Evolutionary conservation across 2,888 invertebrate genomes (phyloP).

Genomic region (Apomyelois bistriatella): DNA sequence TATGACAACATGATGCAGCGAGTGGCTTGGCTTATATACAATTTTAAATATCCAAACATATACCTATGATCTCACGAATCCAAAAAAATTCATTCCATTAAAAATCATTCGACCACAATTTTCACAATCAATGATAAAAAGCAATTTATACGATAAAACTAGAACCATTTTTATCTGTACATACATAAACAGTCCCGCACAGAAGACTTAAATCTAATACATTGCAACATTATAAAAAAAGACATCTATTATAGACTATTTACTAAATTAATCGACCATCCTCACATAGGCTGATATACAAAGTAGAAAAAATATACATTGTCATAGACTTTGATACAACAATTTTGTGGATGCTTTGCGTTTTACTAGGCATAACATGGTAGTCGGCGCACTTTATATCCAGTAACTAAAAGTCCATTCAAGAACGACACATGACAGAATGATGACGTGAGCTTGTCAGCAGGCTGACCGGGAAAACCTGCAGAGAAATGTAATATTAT

Average conservation of each 20-base stretch:
- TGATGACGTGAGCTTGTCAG: slow-evolving; percentile 29
- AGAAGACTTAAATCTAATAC: slow-evolving; percentile 50
- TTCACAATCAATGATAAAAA: slow-evolving; percentile 30
- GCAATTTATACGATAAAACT: slow-evolving; percentile 30
- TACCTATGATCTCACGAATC: slow-evolving; percentile 12
- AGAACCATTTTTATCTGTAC: slow-evolving; percentile 44
- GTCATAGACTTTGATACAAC: slow-evolving; percentile 51
- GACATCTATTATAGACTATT: slow-evolving; percentile 48
- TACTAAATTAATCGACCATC: slow-evolving; percentile 48
- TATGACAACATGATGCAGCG: slow-evolving; percentile 29
- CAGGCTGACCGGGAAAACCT: slow-evolving; percentile 28
- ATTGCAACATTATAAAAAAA: slow-evolving; percentile 62
- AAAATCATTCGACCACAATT: slow-evolving; percentile 17
- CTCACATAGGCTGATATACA: slow-evolving; percentile 61
- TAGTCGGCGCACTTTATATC: slow-evolving; percentile 20
- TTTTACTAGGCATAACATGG: slow-evolving; percentile 16
- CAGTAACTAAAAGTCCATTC: slow-evolving; percentile 19
- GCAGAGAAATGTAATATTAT: slow-evolving; percentile 25
- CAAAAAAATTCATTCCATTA: slow-evolving; percentile 22
- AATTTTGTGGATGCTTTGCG: slow-evolving; percentile 25
- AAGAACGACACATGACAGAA: slow-evolving; percentile 22
- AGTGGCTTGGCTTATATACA: slow-evolving; percentile 59
- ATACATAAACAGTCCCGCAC: slow-evolving; percentile 55
- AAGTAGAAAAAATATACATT: slow-evolving; percentile 77
- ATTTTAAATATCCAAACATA: slow-evolving; percentile 22